These are phyloP conservation scores for Manis pentadactyla DNA, from an alignment of 2,797 vertebrate species.

Conservation along the genomic window DNA sequence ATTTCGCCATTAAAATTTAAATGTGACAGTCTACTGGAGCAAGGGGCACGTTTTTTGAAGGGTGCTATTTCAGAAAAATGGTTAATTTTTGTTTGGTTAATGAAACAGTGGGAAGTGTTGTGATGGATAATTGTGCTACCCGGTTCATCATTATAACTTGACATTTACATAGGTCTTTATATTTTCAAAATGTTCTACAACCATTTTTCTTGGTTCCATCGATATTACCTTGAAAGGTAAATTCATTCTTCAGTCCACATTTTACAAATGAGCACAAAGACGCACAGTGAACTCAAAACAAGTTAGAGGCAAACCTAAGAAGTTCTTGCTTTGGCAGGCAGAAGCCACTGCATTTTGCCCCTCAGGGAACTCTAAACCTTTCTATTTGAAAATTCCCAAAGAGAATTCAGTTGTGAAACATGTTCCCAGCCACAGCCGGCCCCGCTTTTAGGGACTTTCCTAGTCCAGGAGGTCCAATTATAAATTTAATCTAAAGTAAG, in stretches of 20 bases:
- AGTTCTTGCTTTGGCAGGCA: not conserved
- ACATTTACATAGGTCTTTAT: conserved; percentile 50
- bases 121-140: conserved; percentile 37
- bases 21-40: not conserved
- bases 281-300: not conserved
- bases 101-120: conserved; percentile 38
- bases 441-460: not conserved
- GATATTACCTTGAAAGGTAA: conserved; percentile 44
- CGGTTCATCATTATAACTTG: conserved; percentile 61
- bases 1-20: not conserved
- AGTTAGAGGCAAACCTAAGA: not conserved
- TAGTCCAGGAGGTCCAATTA: conserved; percentile 57
- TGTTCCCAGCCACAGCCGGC: not conserved
- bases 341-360: not conserved
- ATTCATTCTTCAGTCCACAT: conserved; percentile 40
- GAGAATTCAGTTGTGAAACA: conserved; percentile 57
- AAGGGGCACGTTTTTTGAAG: not conserved
- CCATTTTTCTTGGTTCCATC: conserved; percentile 52
- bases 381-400: conserved; percentile 38
- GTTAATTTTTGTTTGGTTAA: conserved; percentile 47
- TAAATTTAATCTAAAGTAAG: conserved; percentile 38
- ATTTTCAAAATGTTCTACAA: conserved; percentile 36
- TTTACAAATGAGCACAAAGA: conserved; percentile 47
- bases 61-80: conserved; percentile 20
- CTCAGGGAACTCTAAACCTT: not conserved